Percentiles rank a stretch among this genome's conserved stretches.
Conservation (phyloP, 1,140 invertebrate genomes). For the Macrobrachium nipponense region DNA sequence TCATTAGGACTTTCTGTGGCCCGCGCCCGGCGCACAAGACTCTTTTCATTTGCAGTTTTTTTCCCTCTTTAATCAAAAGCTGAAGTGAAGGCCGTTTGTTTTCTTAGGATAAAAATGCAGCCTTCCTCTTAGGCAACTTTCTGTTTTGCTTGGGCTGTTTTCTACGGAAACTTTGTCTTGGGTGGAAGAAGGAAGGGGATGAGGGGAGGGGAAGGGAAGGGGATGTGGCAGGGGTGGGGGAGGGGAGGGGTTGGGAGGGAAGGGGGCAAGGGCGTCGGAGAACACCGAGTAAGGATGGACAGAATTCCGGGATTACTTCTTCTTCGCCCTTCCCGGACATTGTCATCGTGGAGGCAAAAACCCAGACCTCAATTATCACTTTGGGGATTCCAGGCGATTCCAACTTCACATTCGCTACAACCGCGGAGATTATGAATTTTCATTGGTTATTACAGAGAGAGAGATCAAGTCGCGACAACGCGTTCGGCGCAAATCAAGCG, state of each 20-base stretch:
- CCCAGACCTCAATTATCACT: conserved; percentile 37
- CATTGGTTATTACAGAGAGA: conserved; percentile 54
- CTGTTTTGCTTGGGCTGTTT: conserved; percentile 60
- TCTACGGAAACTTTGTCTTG: conserved; percentile 48
- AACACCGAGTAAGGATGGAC: conserved; percentile 11
- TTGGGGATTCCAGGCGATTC: conserved; percentile 38
- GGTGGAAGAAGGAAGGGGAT: not conserved
- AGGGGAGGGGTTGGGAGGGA: not conserved
- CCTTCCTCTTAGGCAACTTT: conserved; percentile 60
- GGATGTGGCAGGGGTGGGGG: not conserved
- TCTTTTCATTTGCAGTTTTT: conserved; percentile 15
- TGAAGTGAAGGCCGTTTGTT: conserved; percentile 59
- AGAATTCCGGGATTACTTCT: conserved; percentile 47
- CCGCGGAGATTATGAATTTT: conserved; percentile 59
- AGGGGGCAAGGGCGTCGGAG: not conserved
- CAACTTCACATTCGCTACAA: conserved; percentile 52
- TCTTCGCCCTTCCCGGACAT: conserved; percentile 35
- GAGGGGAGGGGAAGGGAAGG: not conserved
- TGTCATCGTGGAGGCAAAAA: conserved; percentile 41
- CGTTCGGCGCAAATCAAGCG: conserved; percentile 31
- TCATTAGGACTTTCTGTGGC: conserved; percentile 61
- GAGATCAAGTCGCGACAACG: conserved; percentile 28
- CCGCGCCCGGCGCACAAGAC: conserved; percentile 46
- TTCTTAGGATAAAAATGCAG: conserved; percentile 57
- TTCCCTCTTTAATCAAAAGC: conserved; percentile 59